Percentiles rank a stretch among this genome's conserved stretches.
Conservation (phyloP, 2,888 invertebrate genomes). For the Elegia similella region DNA sequence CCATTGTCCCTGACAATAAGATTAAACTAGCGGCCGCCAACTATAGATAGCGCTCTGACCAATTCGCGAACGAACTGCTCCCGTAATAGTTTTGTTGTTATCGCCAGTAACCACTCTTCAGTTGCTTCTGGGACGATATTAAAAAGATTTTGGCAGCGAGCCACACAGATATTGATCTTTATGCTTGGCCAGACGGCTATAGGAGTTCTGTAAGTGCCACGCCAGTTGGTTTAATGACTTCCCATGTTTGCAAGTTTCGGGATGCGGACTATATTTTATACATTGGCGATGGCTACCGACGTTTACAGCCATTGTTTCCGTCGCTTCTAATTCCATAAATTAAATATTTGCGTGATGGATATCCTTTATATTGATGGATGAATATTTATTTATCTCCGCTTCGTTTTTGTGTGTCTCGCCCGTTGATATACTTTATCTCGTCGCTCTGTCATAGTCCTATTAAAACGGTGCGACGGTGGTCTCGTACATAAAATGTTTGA, state of each 20-base stretch:
- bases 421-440: constrained; percentile 23
- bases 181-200: constrained; percentile 76
- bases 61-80: constrained; percentile 64
- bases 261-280: constrained; percentile 60
- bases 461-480: constrained; percentile 43
- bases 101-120: constrained; percentile 72
- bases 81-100: constrained; percentile 79
- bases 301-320: constrained; percentile 54
- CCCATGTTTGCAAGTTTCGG: constrained; percentile 72
- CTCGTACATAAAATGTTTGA: constrained; percentile 34
- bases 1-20: constrained; percentile 72
- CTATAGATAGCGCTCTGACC: constrained; percentile 56
- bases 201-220: constrained; percentile 70
- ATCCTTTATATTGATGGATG: constrained; percentile 40
- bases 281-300: constrained; percentile 53
- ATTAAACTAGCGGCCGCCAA: constrained; percentile 61
- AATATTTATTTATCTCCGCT: constrained; percentile 36
- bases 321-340: constrained; percentile 38
- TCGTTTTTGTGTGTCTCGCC: constrained; percentile 33
- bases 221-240: constrained; percentile 77
- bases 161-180: constrained; percentile 79
- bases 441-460: constrained; percentile 26
- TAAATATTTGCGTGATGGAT: constrained; percentile 37
- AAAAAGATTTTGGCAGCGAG: constrained; percentile 79
- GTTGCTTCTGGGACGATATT: constrained; percentile 74